phyloP scores from a whole-genome alignment of 2,888 invertebrate species.

The Craniophora ligustri region DNA sequence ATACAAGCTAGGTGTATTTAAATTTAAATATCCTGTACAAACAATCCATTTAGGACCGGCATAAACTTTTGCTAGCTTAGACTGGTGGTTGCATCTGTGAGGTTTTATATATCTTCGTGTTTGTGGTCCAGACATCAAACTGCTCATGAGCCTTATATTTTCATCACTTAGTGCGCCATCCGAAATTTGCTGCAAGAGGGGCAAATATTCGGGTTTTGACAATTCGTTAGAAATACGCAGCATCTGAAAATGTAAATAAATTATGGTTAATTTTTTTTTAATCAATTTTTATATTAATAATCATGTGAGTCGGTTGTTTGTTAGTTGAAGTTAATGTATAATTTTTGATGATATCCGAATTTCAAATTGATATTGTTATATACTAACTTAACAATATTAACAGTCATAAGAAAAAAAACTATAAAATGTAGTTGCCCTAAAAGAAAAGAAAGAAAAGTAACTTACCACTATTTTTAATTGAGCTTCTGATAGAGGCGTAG shows the following conservation, averaged over 20 bases:
- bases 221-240: constrained; percentile 77
- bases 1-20: constrained; percentile 81
- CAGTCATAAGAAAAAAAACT: too few relatives aligned
- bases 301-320: too few relatives aligned
- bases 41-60: constrained; percentile 82
- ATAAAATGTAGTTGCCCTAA: neutral
- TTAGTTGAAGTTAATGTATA: too few relatives aligned
- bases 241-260: constrained; percentile 68
- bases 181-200: constrained; percentile 76
- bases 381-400: too few relatives aligned
- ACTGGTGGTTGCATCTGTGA: constrained; percentile 82
- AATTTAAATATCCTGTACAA: constrained; percentile 82
- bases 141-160: constrained; percentile 70
- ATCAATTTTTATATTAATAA: neutral
- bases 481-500: constrained; percentile 69
- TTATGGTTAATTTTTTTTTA: neutral
- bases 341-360: too few relatives aligned
- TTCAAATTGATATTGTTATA: too few relatives aligned
- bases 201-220: constrained; percentile 76
- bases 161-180: constrained; percentile 67
- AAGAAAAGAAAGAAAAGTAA: constrained; percentile 15
- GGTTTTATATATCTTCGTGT: constrained; percentile 83
- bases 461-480: constrained; percentile 79
- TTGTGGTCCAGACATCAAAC: constrained; percentile 72
- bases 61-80: constrained; percentile 73